A percentile compares a stretch with the other conserved stretches of the same genome.
phyloP scores from a whole-genome alignment of 2,888 invertebrate species.

The Athalia rosae region DNA sequence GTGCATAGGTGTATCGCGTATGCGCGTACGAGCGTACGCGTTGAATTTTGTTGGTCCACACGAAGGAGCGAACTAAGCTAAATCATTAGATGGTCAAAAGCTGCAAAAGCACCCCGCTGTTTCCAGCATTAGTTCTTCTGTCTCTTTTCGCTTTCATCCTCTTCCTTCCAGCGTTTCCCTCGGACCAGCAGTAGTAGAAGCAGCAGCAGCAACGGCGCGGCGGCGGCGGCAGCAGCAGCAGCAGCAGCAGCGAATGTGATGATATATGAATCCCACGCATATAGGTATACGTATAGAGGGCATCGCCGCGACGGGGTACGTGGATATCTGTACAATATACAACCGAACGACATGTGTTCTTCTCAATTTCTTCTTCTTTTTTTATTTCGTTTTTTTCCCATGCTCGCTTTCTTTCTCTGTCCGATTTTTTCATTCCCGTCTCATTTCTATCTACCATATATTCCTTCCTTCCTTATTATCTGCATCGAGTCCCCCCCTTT shows the following conservation, averaged over 20 bases:
- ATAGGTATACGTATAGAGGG: conserved; percentile 59
- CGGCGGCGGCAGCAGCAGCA: no score
- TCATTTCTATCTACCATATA: neutral
- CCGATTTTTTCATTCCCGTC: conserved; percentile 11
- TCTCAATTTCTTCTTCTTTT: conserved; percentile 54
- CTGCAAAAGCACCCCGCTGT: conserved; percentile 65
- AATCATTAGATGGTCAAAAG: conserved; percentile 70
- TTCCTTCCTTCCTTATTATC: neutral
- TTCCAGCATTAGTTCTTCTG: conserved; percentile 71
- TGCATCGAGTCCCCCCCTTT: conserved; percentile 22
- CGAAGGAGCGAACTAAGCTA: conserved; percentile 59
- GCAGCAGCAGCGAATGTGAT: conserved; percentile 37
- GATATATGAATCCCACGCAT: conserved; percentile 72
- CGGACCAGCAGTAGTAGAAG: conserved; percentile 11
- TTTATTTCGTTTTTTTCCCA: conserved; percentile 42
- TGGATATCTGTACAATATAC: conserved; percentile 32
- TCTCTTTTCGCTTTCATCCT: conserved; percentile 65
- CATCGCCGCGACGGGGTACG: conserved; percentile 66
- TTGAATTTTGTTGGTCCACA: conserved; percentile 40
- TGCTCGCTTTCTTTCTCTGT: conserved; percentile 52
- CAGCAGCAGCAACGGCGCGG: conserved; percentile 55
- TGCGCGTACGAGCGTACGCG: no score
- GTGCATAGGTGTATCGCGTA: no score
- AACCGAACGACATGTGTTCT: conserved; percentile 71
- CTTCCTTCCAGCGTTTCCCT: conserved; percentile 51